phyloP scores from a whole-genome alignment of 2,113 vertebrate genomes.

The Macquaria australasica region DNA sequence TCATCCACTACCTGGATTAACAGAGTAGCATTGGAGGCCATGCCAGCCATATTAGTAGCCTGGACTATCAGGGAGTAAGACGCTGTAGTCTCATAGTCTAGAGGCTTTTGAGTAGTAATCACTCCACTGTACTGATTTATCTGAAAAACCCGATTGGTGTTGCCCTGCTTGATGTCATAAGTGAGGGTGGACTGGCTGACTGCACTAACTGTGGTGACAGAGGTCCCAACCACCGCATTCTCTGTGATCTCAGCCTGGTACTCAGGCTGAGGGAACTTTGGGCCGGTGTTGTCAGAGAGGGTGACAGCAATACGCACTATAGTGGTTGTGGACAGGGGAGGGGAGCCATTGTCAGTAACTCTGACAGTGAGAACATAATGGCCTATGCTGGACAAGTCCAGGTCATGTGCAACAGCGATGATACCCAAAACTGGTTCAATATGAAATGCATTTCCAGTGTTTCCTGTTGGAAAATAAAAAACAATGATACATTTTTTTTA shows the following conservation, averaged over 20 bases:
- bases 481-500: too few relatives aligned
- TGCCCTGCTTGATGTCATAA: constrained; percentile 93
- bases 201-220: constrained; percentile 90
- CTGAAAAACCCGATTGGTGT: constrained; percentile 86
- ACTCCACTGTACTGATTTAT: constrained; percentile 98
- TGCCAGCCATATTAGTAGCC: constrained; percentile 97
- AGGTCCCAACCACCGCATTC: constrained; percentile 91
- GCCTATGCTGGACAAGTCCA: constrained; percentile 91
- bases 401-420: constrained; percentile 90
- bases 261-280: constrained; percentile 92
- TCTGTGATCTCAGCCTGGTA: constrained; percentile 95
- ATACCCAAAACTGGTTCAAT: constrained; percentile 95
- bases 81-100: constrained; percentile 90
- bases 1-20: constrained; percentile 92
- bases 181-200: constrained; percentile 94
- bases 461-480: constrained; percentile 85
- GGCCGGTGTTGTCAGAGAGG: constrained; percentile 93
- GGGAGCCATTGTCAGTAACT: constrained; percentile 91
- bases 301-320: constrained; percentile 93
- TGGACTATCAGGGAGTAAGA: constrained; percentile 90
- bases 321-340: constrained; percentile 90
- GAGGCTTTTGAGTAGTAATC: constrained; percentile 88
- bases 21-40: constrained; percentile 92
- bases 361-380: constrained; percentile 95
- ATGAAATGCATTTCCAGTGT: constrained; percentile 92